Conservation (phyloP, 2,888 invertebrate genomes). For the Amiota communis region DNA sequence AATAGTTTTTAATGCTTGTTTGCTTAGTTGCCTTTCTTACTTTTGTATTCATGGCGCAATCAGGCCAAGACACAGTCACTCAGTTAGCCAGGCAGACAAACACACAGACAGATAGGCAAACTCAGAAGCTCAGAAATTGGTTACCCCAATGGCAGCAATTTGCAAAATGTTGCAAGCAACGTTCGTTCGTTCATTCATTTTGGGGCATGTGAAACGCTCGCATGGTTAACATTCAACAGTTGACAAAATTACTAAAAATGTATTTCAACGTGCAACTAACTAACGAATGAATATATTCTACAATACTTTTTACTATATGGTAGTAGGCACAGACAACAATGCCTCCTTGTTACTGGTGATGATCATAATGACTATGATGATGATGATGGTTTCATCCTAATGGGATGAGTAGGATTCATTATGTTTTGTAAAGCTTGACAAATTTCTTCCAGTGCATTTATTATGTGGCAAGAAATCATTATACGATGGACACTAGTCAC, state of each 20-base stretch:
- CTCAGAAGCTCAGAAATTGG: not conserved
- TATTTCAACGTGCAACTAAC: constrained; percentile 4
- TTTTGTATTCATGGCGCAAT: not conserved
- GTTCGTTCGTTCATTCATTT: not conserved
- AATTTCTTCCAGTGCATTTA: constrained; percentile 22
- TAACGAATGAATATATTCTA: not conserved
- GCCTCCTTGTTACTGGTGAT: not conserved
- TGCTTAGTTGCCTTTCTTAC: constrained; percentile 11
- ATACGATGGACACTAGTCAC: too few species aligned
- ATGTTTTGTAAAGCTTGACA: constrained; percentile 23
- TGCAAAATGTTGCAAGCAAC: constrained; percentile 15
- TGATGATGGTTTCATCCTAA: constrained; percentile 1
- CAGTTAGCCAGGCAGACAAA: not conserved
- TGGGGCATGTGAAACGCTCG: constrained; percentile 14
- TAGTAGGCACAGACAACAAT: not conserved
- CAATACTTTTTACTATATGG: too few species aligned
- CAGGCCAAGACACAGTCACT: not conserved
- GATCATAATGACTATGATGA: not conserved
- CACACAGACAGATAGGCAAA: not conserved
- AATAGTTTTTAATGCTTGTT: constrained; percentile 19
- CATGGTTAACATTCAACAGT: constrained; percentile 18
- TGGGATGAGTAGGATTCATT: constrained; percentile 23
- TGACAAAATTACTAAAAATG: constrained; percentile 14
- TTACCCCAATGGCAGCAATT: constrained; percentile 9
- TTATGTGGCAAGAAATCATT: not conserved